These are phyloP conservation scores for Eurosta solidaginis DNA, from an alignment of 1,140 invertebrate genomes.

Conservation along the genomic window DNA sequence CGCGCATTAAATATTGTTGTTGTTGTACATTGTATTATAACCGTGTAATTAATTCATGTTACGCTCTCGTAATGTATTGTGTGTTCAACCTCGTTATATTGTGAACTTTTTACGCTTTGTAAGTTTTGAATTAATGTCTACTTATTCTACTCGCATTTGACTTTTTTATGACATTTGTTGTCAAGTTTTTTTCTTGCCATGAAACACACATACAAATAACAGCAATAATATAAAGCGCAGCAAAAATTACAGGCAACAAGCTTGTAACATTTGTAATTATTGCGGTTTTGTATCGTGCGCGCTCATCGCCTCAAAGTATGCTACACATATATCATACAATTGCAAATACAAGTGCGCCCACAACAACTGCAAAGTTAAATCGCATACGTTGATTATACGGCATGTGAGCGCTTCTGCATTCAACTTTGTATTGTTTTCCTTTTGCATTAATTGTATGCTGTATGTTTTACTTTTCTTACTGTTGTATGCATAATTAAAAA, in stretches of 20 bases:
- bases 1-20: neutral
- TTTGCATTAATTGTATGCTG: neutral
- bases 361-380: neutral
- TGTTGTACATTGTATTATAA: neutral
- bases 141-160: neutral
- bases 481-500: conserved; percentile 6
- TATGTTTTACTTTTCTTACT: neutral
- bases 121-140: neutral
- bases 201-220: neutral
- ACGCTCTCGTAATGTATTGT: neutral
- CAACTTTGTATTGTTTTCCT: neutral
- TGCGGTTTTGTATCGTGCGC: neutral
- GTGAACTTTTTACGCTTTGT: neutral
- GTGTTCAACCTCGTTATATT: neutral
- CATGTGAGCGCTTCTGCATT: neutral
- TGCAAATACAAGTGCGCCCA: neutral
- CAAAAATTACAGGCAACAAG: neutral
- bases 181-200: neutral
- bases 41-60: conserved; percentile 15
- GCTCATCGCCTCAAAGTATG: conserved; percentile 16
- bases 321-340: neutral
- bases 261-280: conserved; percentile 11
- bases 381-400: neutral
- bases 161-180: neutral
- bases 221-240: neutral